Evolutionary conservation across 2,113 vertebrate species (phyloP).

Genomic region (Circaetus cinerascens): DNA sequence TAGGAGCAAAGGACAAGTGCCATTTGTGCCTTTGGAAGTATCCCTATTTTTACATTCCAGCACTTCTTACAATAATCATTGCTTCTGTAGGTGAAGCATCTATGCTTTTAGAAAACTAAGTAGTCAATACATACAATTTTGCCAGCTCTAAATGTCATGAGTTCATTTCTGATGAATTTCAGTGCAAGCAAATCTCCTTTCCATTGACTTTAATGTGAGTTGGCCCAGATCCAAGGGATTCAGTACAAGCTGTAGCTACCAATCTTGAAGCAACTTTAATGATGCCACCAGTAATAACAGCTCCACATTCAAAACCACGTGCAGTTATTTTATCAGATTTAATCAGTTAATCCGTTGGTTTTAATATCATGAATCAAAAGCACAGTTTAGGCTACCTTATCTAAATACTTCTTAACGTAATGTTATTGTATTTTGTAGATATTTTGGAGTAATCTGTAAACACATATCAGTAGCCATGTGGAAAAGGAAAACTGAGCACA

Average conservation of each 20-base stretch:
- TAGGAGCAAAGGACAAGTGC: background rate
- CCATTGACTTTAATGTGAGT: background rate
- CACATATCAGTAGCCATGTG: background rate
- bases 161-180: constrained; percentile 11
- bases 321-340: background rate
- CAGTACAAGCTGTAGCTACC: background rate
- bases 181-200: background rate
- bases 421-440: background rate
- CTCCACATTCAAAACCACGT: background rate
- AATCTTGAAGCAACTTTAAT: background rate
- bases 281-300: background rate
- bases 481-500: background rate
- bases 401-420: background rate
- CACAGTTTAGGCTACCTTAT: background rate
- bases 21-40: background rate
- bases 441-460: background rate
- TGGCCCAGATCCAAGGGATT: background rate
- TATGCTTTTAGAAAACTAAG: background rate
- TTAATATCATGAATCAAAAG: background rate
- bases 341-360: background rate
- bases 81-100: background rate
- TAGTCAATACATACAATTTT: background rate
- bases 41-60: background rate
- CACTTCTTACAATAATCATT: background rate
- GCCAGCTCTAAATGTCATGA: background rate